A percentile compares a stretch with the other conserved stretches of the same genome.
Conservation (phyloP, 2,113 vertebrate species). For the Lepus americanus region DNA sequence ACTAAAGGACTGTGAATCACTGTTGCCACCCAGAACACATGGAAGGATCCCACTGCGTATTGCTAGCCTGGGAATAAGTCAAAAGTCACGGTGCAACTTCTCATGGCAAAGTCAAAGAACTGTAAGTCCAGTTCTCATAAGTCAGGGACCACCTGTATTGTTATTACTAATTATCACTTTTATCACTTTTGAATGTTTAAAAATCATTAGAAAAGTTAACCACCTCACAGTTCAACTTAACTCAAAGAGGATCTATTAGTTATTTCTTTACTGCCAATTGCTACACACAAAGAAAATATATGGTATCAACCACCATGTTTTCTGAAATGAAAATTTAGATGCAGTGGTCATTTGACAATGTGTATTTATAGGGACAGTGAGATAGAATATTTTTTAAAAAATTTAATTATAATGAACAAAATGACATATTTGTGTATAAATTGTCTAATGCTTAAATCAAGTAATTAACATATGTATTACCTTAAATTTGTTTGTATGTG, state of each 20-base stretch:
- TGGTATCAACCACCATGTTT: not conserved
- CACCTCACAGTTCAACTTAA: slow-evolving; percentile 30
- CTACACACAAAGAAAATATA: not conserved
- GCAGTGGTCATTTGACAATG: not conserved
- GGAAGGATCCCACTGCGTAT: not conserved
- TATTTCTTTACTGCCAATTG: slow-evolving; percentile 24
- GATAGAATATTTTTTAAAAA: not conserved
- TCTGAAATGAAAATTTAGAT: not conserved
- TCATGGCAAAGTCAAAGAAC: slow-evolving; percentile 10
- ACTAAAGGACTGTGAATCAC: too few species aligned
- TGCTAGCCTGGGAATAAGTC: not conserved
- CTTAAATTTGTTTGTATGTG: not conserved
- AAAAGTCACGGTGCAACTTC: not conserved
- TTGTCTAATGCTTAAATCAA: not conserved
- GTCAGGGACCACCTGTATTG: not conserved
- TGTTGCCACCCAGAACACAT: not conserved
- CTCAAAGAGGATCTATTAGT: not conserved
- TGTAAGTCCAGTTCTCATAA: not conserved
- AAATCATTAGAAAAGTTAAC: not conserved
- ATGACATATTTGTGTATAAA: not conserved
- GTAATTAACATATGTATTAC: not conserved
- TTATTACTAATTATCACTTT: not conserved
- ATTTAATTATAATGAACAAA: not conserved
- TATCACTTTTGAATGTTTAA: slow-evolving; percentile 26
- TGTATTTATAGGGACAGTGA: not conserved